Percentiles rank a stretch among this genome's conserved stretches.
phyloP scores from a whole-genome alignment of 2,888 invertebrate species.

The Neoitamus cyanurus region DNA sequence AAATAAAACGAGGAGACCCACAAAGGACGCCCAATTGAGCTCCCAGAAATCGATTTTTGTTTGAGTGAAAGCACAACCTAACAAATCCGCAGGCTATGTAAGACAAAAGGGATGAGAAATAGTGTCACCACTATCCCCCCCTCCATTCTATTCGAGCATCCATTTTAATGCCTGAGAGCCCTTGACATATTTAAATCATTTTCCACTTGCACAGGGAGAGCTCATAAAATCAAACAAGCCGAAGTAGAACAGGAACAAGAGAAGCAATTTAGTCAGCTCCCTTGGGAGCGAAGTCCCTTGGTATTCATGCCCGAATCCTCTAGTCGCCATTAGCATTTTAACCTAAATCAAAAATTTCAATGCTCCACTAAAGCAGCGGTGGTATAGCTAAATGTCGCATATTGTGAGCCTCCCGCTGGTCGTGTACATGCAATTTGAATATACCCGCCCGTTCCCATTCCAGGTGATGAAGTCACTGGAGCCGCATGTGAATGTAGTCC shows the following conservation, averaged over 20 bases:
- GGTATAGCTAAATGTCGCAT: not conserved
- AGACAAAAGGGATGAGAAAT: not conserved
- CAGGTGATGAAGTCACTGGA: slow-evolving; percentile 92
- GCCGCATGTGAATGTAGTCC: slow-evolving; percentile 90
- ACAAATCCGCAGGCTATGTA: not conserved
- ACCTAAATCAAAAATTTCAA: slow-evolving; percentile 27
- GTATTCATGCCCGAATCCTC: not conserved
- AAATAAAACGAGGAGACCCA: not conserved
- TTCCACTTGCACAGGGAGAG: not conserved
- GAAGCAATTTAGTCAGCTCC: not conserved
- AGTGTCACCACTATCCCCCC: not conserved
- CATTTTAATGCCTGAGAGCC: not conserved
- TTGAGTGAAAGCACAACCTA: not conserved
- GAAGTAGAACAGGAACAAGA: not conserved
- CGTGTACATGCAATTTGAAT: not conserved
- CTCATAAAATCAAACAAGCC: not conserved
- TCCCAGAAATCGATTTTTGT: not conserved
- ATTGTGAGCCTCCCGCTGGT: not conserved
- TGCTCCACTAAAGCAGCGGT: not conserved
- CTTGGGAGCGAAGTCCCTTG: not conserved
- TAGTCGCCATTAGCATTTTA: slow-evolving; percentile 23
- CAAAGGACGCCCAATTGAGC: not conserved
- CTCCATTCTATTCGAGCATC: not conserved
- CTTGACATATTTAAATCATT: slow-evolving; percentile 30
- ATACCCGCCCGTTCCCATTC: slow-evolving; percentile 1